Evolutionary conservation across 2,888 invertebrate species (phyloP), one percentile per base, ranked within the genome.

Genomic region (Syrista parreyssii): DNA sequence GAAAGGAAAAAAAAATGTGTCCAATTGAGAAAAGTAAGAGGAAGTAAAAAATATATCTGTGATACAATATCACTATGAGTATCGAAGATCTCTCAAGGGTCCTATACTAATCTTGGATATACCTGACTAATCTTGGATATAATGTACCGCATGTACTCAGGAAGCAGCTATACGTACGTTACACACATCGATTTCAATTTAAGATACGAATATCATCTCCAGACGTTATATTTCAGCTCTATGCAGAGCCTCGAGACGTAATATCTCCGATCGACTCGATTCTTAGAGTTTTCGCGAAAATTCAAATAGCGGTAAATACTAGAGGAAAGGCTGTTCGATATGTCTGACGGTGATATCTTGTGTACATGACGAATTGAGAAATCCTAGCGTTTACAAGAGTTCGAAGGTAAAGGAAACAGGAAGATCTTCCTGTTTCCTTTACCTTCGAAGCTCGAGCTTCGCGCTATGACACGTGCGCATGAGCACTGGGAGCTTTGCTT

Each of bases 291-390:
- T 9, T 55, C 55, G 23, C 23, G 23, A 55, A 55, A 55, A 55
- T 55, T 55, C 23, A 55, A 55, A 55, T 23, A 55, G 2, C 23
- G 23, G 55, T 23, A 55, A 55, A 55, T 55, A 55, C 55, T 9
- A 55, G 55, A 55, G 23, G 55, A 55, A 55, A 55, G 23, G 55
- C 55, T 23, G 6, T 55, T 55, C 55, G 23, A 55, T 23, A 6
- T 1, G 55, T 23, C 23, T 55, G 23, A 55, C 55, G 55, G 55
- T 32, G 73, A 15, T 15, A 33, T 36, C 35, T 68, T 79, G 75
- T 55, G 75, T 76, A 68, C 76, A 75, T 72, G 80, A 77, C 71
- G 81, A 81, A 80, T 79, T 77, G 80, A 35, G 68, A 80, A 81
- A 80, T 77, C 79, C 68, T 36, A 33, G 23, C 74, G 71, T 76